Conservation (phyloP, 1,140 invertebrate species). For the Trichonephila clavipes region DNA sequence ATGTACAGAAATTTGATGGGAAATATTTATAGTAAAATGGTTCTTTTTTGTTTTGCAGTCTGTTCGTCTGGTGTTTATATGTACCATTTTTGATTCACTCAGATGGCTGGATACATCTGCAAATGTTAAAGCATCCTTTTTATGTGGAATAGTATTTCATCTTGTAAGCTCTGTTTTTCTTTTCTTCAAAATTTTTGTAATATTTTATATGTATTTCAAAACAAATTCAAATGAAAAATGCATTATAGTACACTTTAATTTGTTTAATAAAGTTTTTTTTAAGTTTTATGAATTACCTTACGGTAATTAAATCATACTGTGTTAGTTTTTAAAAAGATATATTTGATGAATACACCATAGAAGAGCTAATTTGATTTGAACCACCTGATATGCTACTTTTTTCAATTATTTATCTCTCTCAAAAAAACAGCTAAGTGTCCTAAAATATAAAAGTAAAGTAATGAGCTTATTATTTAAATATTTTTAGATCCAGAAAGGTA, state of each 20-base stretch:
- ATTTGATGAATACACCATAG: neutral
- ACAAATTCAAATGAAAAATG: too few relatives aligned
- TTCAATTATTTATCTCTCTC: neutral
- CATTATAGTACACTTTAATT: too few relatives aligned
- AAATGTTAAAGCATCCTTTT: constrained; percentile 15
- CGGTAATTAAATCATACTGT: neutral
- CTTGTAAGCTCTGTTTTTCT: constrained; percentile 6
- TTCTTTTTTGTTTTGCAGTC: constrained; percentile 77
- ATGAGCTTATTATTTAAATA: too few relatives aligned
- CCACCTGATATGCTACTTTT: neutral
- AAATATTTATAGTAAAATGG: too few relatives aligned
- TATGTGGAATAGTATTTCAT: constrained; percentile 37
- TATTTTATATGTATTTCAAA: too few relatives aligned
- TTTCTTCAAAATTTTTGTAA: too few relatives aligned
- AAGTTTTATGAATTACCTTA: neutral
- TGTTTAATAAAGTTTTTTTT: too few relatives aligned
- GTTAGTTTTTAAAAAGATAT: neutral
- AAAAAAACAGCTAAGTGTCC: neutral
- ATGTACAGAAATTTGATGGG: too few relatives aligned
- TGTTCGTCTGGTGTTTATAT: constrained; percentile 79
- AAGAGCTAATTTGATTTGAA: neutral
- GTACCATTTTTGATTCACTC: constrained; percentile 85
- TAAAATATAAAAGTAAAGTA: too few relatives aligned
- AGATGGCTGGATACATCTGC: constrained; percentile 87
- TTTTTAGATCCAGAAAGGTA: too few relatives aligned